Evolutionary conservation across 1,140 invertebrate genomes (phyloP).

Genomic region (Aphelinus atriplicis): DNA sequence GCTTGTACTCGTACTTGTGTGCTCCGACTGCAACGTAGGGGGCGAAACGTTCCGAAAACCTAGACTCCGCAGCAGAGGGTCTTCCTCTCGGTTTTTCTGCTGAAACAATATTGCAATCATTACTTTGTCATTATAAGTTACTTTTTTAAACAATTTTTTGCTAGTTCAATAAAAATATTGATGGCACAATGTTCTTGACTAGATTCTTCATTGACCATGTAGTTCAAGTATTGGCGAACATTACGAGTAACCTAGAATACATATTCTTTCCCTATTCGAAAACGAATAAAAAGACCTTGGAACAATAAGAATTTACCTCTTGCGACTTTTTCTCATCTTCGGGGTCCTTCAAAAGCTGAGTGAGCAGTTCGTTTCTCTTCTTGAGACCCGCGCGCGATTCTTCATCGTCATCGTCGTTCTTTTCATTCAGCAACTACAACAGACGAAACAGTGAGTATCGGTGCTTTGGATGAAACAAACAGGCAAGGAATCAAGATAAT

Average conservation of each 20-base stretch:
- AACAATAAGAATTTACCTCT: not conserved
- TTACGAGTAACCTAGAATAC: no score
- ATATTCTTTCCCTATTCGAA: no score
- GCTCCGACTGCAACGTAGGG: constrained; percentile 59
- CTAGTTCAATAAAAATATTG: no score
- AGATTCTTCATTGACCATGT: no score
- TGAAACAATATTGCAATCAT: not conserved
- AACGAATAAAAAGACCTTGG: not conserved
- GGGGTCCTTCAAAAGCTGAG: constrained; percentile 79
- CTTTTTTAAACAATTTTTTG: no score
- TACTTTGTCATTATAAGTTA: not conserved
- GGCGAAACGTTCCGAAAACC: constrained; percentile 69
- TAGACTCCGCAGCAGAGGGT: constrained; percentile 69
- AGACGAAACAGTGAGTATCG: constrained; percentile 33
- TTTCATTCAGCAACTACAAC: constrained; percentile 84
- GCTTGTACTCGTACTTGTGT: constrained; percentile 59
- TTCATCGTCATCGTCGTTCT: constrained; percentile 81
- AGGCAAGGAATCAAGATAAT: no score
- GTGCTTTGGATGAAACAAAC: not conserved
- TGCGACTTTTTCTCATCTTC: constrained; percentile 55
- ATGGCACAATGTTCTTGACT: no score
- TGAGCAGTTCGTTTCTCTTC: constrained; percentile 78
- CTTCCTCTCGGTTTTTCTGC: constrained; percentile 61
- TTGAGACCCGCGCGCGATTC: constrained; percentile 71
- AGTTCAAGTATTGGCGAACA: no score